Evolutionary conservation across 2,113 vertebrate genomes (phyloP).

Genomic region (Oriolus oriolus): DNA sequence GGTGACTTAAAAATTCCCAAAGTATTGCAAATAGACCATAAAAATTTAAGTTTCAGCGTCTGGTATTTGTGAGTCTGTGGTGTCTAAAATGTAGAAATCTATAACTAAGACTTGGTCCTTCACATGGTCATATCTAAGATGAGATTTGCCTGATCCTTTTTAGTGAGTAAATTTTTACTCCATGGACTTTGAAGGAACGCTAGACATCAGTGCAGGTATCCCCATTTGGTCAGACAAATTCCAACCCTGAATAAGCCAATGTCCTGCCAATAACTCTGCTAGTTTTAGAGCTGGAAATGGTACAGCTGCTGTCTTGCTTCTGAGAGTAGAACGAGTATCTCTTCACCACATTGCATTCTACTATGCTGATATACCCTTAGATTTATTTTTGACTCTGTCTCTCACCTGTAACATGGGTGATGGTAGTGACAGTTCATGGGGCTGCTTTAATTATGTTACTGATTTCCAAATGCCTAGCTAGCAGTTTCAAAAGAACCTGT

Average conservation of each 20-base stretch:
- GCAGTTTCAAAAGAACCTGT: not conserved
- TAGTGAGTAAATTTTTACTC: not conserved
- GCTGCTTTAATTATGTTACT: not conserved
- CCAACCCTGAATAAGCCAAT: not conserved
- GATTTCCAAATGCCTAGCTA: not conserved
- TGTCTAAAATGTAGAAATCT: not conserved
- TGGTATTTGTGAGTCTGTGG: not conserved
- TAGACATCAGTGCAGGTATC: not conserved
- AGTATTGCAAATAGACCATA: not conserved
- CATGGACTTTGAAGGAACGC: not conserved
- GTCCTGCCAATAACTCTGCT: not conserved
- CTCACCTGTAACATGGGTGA: not conserved
- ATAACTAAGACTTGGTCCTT: not conserved
- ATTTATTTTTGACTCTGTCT: not conserved
- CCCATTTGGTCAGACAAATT: not conserved
- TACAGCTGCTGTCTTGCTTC: not conserved
- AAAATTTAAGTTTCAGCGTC: not conserved
- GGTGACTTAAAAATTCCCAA: not conserved
- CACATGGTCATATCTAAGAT: not conserved
- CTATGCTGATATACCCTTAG: not conserved
- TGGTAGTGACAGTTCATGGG: not conserved
- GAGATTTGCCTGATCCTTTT: not conserved
- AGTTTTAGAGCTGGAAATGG: not conserved
- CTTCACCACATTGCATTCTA: not conserved
- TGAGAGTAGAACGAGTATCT: not conserved